phyloP scores from a whole-genome alignment of 92 coral and sea anemone species.

The Porites cylindrica region DNA sequence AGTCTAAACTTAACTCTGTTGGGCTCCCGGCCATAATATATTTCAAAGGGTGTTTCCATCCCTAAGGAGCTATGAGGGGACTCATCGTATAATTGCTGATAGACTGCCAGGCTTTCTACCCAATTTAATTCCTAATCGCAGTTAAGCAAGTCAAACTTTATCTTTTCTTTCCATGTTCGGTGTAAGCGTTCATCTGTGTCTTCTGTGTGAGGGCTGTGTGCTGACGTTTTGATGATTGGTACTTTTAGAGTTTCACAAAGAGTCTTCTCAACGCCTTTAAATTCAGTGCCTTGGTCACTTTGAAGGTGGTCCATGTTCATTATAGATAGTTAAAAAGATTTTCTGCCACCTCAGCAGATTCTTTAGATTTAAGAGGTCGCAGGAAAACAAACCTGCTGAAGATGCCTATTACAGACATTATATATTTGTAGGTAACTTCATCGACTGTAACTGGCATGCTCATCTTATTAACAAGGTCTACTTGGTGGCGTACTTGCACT shows the following conservation, averaged over 20 bases:
- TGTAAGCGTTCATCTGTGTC: constrained; percentile 37
- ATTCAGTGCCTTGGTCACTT: constrained; percentile 62
- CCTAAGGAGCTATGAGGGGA: too few species aligned
- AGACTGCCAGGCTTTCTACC: neutral
- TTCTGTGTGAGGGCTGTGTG: constrained; percentile 8
- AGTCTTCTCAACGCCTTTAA: constrained; percentile 45
- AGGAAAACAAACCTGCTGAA: constrained; percentile 44
- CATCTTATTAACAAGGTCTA: constrained; percentile 19
- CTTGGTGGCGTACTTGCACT: constrained; percentile 29
- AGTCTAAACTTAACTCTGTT: neutral
- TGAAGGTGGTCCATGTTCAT: constrained; percentile 63
- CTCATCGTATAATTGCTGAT: neutral
- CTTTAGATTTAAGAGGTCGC: constrained; percentile 42
- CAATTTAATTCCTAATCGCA: constrained; percentile 2
- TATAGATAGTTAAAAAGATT: constrained; percentile 13
- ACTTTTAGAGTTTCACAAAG: constrained; percentile 42
- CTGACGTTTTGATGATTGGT: constrained; percentile 27
- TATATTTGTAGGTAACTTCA: constrained; percentile 22
- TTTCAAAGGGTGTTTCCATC: too few species aligned
- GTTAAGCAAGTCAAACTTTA: constrained; percentile 5
- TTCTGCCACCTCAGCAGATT: constrained; percentile 41
- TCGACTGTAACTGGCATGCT: constrained; percentile 29
- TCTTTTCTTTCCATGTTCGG: constrained; percentile 38
- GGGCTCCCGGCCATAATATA: too few species aligned
- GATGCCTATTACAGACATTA: constrained; percentile 29